phyloP scores from a whole-genome alignment of 2,888 invertebrate species.

The Agrochola litura region DNA sequence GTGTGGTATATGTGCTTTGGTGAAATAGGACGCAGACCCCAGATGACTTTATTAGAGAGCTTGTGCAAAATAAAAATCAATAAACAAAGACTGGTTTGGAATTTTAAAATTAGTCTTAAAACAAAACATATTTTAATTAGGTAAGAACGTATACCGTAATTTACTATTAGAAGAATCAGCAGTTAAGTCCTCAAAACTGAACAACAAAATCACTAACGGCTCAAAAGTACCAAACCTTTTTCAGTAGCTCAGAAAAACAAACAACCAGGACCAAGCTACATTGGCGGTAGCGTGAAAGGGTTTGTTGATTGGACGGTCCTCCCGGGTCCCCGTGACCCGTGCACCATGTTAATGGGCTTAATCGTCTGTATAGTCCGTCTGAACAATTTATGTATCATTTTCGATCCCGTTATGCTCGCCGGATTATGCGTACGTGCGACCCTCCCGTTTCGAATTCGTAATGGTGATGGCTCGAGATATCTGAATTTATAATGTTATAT shows the following conservation, averaged over 20 bases:
- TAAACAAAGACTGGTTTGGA: neutral
- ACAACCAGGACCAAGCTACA: conserved; percentile 57
- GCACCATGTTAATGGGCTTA: conserved; percentile 89
- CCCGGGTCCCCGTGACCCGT: conserved; percentile 83
- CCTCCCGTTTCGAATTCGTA: conserved; percentile 78
- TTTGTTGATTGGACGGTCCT: conserved; percentile 85
- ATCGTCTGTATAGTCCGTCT: conserved; percentile 88
- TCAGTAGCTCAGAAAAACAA: conserved; percentile 65
- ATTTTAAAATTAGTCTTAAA: neutral
- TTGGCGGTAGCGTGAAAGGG: conserved; percentile 77
- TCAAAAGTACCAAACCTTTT: conserved; percentile 48
- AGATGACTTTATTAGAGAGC: conserved; percentile 8
- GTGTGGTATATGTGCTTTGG: conserved; percentile 12
- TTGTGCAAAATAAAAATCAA: neutral
- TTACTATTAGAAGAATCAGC: neutral
- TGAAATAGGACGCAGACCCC: conserved; percentile 20
- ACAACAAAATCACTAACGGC: conserved; percentile 38
- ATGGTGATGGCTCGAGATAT: conserved; percentile 83
- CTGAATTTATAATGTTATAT: conserved; percentile 81
- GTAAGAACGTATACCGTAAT: neutral
- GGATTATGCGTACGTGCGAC: conserved; percentile 85
- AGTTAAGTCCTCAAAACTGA: conserved; percentile 1
- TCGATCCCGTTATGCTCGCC: conserved; percentile 88
- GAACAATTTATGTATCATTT: conserved; percentile 90
- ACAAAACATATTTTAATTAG: neutral